Conservation (phyloP, 2,113 vertebrate species). For the Neogobius melanostomus region DNA sequence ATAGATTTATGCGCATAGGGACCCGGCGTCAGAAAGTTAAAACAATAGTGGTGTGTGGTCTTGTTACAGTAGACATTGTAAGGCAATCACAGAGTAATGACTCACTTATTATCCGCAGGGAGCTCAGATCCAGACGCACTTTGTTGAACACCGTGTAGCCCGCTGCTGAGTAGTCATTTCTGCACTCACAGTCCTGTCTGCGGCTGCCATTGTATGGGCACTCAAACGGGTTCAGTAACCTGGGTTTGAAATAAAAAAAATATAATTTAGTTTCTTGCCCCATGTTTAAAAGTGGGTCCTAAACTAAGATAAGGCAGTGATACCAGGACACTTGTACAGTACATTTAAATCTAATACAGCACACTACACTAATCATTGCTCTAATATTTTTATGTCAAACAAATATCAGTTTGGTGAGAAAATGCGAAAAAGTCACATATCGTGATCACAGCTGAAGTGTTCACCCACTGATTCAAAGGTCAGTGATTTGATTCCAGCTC, state of each 20-base stretch:
- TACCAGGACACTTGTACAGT: too few relatives aligned
- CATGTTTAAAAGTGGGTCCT: background rate
- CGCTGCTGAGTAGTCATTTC: conserved; percentile 86
- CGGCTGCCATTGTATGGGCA: conserved; percentile 94
- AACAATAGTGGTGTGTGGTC: conserved; percentile 58
- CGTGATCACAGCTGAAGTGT: too few relatives aligned
- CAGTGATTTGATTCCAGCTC: too few relatives aligned
- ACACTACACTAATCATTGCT: background rate
- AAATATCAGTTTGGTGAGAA: background rate
- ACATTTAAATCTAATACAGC: too few relatives aligned
- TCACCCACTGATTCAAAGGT: too few relatives aligned
- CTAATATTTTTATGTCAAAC: background rate
- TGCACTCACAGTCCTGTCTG: conserved; percentile 85
- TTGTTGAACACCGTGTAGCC: conserved; percentile 90
- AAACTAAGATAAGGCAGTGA: too few relatives aligned
- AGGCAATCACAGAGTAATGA: conserved; percentile 36
- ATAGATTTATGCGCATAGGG: conserved; percentile 2
- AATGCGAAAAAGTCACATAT: too few relatives aligned
- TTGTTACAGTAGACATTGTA: conserved; percentile 32
- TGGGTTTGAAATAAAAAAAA: conserved; percentile 51
- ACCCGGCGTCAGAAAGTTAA: conserved; percentile 32
- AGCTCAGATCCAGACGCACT: conserved; percentile 87
- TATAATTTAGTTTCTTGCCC: background rate
- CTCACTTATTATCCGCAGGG: conserved; percentile 92
- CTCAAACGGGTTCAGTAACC: conserved; percentile 90